These are phyloP conservation scores for Willowsia nigromaculata DNA, from an alignment of 2,888 invertebrate genomes.

Conservation along the genomic window DNA sequence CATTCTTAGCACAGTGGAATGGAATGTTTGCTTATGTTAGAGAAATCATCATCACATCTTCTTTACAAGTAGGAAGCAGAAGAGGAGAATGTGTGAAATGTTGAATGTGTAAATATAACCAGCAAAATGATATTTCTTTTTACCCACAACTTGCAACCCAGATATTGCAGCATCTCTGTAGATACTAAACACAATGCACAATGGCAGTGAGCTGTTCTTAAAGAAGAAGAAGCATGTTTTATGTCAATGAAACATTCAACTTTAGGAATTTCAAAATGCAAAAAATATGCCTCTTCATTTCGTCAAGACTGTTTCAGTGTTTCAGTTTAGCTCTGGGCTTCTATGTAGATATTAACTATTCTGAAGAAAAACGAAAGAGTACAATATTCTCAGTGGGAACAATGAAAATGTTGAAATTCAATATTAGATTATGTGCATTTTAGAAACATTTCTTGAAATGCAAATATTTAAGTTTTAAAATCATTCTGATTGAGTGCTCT, in stretches of 20 bases:
- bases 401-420: background rate
- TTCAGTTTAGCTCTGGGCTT: no score
- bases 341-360: background rate
- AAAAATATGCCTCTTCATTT: background rate
- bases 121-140: background rate
- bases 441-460: background rate
- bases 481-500: background rate
- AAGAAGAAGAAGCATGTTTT: conserved; percentile 27
- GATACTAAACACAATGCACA: no score
- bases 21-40: conserved; percentile 46
- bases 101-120: conserved; percentile 14
- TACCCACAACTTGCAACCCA: no score
- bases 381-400: background rate
- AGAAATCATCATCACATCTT: conserved; percentile 19
- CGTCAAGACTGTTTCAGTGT: background rate
- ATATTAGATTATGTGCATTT: background rate
- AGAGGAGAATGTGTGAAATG: background rate
- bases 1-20: conserved; percentile 26
- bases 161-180: background rate
- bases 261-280: conserved; percentile 8
- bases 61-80: background rate
- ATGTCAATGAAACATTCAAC: conserved; percentile 36
- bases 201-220: no score
- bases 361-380: background rate
- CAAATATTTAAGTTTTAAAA: background rate